These are phyloP conservation scores for Paradisaea rubra DNA, from an alignment of 2,113 vertebrate genomes.

Conservation along the genomic window DNA sequence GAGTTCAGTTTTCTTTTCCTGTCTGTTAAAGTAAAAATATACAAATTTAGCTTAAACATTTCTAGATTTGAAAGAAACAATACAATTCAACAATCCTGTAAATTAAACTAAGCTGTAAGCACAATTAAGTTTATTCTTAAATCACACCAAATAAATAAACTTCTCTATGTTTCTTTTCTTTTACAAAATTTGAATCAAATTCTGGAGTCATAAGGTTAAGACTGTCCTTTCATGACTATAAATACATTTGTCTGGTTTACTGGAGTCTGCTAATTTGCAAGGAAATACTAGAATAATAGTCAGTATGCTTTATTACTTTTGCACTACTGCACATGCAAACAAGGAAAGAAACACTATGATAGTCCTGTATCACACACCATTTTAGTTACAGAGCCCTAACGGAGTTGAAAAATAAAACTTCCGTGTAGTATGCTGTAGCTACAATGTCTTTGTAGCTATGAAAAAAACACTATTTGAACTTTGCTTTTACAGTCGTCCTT, in stretches of 20 bases:
- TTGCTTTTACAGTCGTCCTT: background rate
- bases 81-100: background rate
- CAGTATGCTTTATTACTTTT: background rate
- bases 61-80: background rate
- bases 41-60: background rate
- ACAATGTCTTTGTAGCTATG: background rate
- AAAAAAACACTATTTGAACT: background rate
- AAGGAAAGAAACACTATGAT: background rate
- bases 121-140: background rate
- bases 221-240: background rate
- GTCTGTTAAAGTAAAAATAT: slow-evolving; percentile 2
- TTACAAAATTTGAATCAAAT: background rate
- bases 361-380: background rate
- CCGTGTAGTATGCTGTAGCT: background rate
- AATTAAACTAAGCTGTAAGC: background rate
- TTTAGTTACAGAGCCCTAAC: background rate
- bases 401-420: background rate
- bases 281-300: background rate
- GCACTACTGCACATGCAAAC: background rate
- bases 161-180: background rate
- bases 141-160: background rate
- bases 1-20: background rate
- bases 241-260: background rate
- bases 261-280: background rate
- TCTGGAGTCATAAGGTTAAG: background rate